Evolutionary conservation across 2,888 invertebrate species (phyloP), one percentile per base, ranked within the genome.

Genomic region (Podotricha telesiphe): DNA sequence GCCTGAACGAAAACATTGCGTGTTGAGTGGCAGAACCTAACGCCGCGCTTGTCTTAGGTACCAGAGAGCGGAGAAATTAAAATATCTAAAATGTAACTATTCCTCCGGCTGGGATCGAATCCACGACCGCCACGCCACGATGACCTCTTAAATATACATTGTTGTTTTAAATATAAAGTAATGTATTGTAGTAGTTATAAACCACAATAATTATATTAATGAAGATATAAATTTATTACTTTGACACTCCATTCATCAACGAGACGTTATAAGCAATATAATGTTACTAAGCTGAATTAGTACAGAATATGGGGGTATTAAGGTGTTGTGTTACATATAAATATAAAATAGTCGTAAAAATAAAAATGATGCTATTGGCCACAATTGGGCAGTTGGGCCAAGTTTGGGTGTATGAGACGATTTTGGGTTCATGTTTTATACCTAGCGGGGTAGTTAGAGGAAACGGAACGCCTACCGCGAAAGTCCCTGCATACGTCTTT

Each of bases 221-320:
- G 22, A 17, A 45, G 11, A 28, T 59, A 40, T 59, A 28, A 59
- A 59, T 59, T 59, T 59, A 59, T 59, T 59, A 59, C 45, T 59
- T 45, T 59, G 59, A n/a, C 59, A 59, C 45, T 59, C 59, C 17
- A 59, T 59, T 59, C 59, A 59, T 59, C 59, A 59, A 28, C 17
- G 20, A 28, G 45, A 45, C 45, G 45, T 59, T 45, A 45, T 2
- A 28, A 17, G 45, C 45, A n/a, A n/a, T 45, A 59, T 45, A 59
- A 59, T 13, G 17, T 45, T 22, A 45, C 59, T 28, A 45, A 59
- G 59, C 17, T 42, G 45, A 59, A 17, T 50, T 20, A 66, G 37
- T 34, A 28, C 28, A 5, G n/a, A 45, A 22, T 8, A 42, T 28
- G 28, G 42, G 4, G 22, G n/a, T 45, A 45, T 59, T 59, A 59